phyloP scores from a whole-genome alignment of 1,140 invertebrate species.

The Trichonephila clavipes region DNA sequence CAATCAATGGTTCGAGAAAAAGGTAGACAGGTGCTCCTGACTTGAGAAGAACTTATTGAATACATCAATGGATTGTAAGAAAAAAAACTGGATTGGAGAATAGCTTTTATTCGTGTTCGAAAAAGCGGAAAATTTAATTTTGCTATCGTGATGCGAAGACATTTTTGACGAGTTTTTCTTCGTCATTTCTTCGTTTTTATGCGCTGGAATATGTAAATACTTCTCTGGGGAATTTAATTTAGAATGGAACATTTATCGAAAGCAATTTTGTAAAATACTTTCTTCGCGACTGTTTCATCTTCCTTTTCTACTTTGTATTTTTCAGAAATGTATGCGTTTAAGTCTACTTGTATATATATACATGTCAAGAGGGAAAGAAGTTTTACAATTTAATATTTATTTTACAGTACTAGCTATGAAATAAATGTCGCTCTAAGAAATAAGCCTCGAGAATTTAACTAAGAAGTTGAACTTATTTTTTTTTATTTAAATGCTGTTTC shows the following conservation, averaged over 20 bases:
- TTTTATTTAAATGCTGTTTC: no score
- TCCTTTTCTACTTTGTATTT: no score
- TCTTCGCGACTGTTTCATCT: no score
- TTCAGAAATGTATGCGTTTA: no score
- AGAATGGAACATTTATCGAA: not conserved
- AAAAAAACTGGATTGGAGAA: not conserved
- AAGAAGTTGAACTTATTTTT: no score
- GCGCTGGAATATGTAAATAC: not conserved
- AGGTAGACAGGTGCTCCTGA: not conserved
- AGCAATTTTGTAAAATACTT: not conserved
- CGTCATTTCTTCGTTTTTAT: not conserved
- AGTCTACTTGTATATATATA: no score
- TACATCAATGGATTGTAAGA: not conserved
- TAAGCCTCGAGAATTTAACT: no score
- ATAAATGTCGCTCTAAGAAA: no score
- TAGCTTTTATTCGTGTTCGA: not conserved
- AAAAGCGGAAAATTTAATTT: slow-evolving; percentile 28
- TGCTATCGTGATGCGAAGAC: not conserved
- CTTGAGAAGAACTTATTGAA: not conserved
- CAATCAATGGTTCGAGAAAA: not conserved
- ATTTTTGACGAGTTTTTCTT: not conserved
- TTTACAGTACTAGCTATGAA: no score
- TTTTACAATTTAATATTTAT: no score
- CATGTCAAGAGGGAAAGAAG: no score
- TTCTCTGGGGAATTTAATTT: not conserved